A percentile compares a stretch with the other conserved stretches of the same genome.
Evolutionary conservation across 2,113 vertebrate genomes (phyloP).

Genomic region (Scopus umbretta): DNA sequence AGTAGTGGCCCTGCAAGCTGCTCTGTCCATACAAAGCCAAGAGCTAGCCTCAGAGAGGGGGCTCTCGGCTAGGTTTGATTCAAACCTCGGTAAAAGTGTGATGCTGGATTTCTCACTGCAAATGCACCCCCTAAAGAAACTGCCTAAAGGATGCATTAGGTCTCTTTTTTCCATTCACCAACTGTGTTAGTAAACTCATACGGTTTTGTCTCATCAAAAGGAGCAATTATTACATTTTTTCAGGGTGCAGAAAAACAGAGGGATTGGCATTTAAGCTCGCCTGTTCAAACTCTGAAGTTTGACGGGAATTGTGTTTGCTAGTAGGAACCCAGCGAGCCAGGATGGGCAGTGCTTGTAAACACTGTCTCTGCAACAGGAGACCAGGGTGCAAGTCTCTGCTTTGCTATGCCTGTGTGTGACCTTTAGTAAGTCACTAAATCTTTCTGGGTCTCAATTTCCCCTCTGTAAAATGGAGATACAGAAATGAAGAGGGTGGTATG

Average conservation of each 20-base stretch:
- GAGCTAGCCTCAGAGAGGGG: neutral
- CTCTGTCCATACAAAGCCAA: neutral
- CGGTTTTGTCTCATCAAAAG: neutral
- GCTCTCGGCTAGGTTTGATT: neutral
- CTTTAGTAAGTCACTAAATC: slow-evolving; percentile 58
- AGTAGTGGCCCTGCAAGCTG: neutral
- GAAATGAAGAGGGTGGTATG: slow-evolving; percentile 39
- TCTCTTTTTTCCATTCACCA: neutral
- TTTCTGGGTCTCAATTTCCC: slow-evolving; percentile 44
- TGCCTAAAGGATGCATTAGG: neutral
- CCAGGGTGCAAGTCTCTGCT: neutral
- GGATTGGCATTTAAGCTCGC: neutral
- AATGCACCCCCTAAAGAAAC: neutral
- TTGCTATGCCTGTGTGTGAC: slow-evolving; percentile 23
- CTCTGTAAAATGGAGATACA: neutral
- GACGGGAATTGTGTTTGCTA: neutral
- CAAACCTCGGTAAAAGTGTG: neutral
- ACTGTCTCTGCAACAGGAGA: neutral
- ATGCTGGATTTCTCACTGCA: neutral
- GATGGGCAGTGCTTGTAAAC: slow-evolving; percentile 13
- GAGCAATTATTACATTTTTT: neutral
- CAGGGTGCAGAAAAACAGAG: neutral
- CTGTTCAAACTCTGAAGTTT: neutral
- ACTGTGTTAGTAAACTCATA: neutral
- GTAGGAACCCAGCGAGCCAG: neutral